Percentiles rank a stretch among this genome's conserved stretches.
Conservation (phyloP, 2,113 vertebrate species). For the Cryptotis parvus region DNA sequence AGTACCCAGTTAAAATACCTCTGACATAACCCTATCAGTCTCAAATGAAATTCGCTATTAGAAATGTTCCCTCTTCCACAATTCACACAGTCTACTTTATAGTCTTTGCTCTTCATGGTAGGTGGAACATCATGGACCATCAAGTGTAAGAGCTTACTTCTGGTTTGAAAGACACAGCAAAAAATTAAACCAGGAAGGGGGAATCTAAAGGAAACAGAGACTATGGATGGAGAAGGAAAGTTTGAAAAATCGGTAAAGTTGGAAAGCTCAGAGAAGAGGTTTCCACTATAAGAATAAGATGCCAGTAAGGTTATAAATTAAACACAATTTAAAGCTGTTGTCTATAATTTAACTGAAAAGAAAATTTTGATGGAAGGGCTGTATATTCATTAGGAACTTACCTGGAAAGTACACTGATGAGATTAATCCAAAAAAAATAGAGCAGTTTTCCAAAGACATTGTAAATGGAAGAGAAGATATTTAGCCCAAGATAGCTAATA, state of each 20-base stretch:
- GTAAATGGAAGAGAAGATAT: conserved; percentile 12
- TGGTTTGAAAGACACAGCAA: not conserved
- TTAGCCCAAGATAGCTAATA: not conserved
- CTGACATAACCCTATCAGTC: not conserved
- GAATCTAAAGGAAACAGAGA: conserved; percentile 18
- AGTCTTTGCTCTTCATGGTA: not conserved
- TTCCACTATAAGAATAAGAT: conserved; percentile 23
- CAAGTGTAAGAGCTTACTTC: conserved; percentile 2
- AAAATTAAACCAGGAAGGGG: not conserved
- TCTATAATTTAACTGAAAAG: conserved; percentile 5
- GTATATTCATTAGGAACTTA: conserved; percentile 10
- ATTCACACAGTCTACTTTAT: not conserved
- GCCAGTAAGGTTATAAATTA: not conserved
- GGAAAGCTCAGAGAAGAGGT: not conserved
- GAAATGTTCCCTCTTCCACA: not conserved
- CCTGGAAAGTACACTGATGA: not conserved
- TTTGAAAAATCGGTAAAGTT: not conserved
- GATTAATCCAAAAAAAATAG: not conserved
- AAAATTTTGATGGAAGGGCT: conserved; percentile 24
- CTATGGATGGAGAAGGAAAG: not conserved
- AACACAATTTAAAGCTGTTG: not conserved
- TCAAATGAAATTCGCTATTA: not conserved
- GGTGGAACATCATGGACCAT: not conserved
- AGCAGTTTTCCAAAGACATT: conserved; percentile 32
- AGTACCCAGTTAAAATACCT: not conserved